Conservation (phyloP, 2,888 invertebrate genomes). For the Hemaris fuciformis region DNA sequence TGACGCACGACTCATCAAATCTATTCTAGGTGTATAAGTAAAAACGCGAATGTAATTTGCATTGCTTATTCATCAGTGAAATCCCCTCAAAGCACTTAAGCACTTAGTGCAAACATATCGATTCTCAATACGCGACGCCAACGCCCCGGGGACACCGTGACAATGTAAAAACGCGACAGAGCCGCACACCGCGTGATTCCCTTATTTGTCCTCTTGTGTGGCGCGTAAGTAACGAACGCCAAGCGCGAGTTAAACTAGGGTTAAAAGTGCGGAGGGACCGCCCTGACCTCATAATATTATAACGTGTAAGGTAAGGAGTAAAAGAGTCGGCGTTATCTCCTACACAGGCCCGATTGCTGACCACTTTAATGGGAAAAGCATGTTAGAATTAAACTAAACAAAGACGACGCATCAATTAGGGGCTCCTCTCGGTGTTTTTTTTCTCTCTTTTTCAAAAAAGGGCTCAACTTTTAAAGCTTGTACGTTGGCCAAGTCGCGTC, state of each 20-base stretch:
- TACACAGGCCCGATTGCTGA: conserved; percentile 74
- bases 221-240: conserved; percentile 44
- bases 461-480: conserved; percentile 75
- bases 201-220: conserved; percentile 66
- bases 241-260: conserved; percentile 65
- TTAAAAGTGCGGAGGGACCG: conserved; percentile 57
- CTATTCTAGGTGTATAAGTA: conserved; percentile 12
- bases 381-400: conserved; percentile 83
- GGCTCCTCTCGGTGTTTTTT: conserved; percentile 61
- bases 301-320: conserved; percentile 79
- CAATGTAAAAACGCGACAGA: conserved; percentile 73
- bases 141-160: conserved; percentile 69
- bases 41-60: conserved; percentile 48
- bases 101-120: conserved; percentile 79
- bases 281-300: conserved; percentile 74
- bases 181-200: conserved; percentile 62
- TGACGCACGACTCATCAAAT: background rate
- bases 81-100: conserved; percentile 77
- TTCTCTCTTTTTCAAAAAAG: conserved; percentile 63
- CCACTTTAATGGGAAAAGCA: conserved; percentile 82
- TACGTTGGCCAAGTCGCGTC: conserved; percentile 68
- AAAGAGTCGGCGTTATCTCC: conserved; percentile 78
- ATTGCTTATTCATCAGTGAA: conserved; percentile 71
- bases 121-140: conserved; percentile 65
- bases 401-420: conserved; percentile 83